Percentiles rank a stretch among this genome's conserved stretches.
Evolutionary conservation across 2,888 invertebrate species (phyloP).

Genomic region (Macaria notata): DNA sequence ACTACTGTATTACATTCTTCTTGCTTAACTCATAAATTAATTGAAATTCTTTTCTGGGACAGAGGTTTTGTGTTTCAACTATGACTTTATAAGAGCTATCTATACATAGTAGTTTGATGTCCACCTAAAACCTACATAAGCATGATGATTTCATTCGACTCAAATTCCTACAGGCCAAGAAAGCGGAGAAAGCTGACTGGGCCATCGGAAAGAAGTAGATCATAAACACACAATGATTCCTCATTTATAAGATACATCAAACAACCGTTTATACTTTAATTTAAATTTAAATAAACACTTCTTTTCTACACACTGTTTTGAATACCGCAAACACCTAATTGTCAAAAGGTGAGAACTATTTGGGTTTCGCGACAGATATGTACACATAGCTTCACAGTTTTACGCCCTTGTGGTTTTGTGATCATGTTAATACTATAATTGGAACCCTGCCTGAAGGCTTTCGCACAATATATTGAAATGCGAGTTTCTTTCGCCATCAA

Average conservation of each 20-base stretch:
- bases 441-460: constrained; percentile 43
- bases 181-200: constrained; percentile 89
- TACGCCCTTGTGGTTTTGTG: constrained; percentile 37
- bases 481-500: constrained; percentile 40
- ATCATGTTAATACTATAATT: constrained; percentile 37
- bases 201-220: constrained; percentile 84
- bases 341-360: constrained; percentile 67
- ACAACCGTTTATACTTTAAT: constrained; percentile 56
- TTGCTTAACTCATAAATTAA: background rate
- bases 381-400: constrained; percentile 45
- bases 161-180: constrained; percentile 87
- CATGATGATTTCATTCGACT: constrained; percentile 43
- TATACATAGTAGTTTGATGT: no score
- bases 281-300: constrained; percentile 60
- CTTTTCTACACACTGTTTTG: constrained; percentile 53
- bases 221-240: constrained; percentile 41
- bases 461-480: constrained; percentile 40
- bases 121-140: constrained; percentile 14
- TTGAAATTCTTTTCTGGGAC: background rate
- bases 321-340: constrained; percentile 45
- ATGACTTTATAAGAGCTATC: no score
- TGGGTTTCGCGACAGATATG: constrained; percentile 48
- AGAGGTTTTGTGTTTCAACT: background rate
- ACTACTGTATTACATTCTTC: background rate
- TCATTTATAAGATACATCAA: constrained; percentile 43